A percentile compares a stretch with the other conserved stretches of the same genome.
These are phyloP conservation scores for Nothoprocta pentlandii DNA, from an alignment of 2,113 vertebrate genomes.

Conservation along the genomic window DNA sequence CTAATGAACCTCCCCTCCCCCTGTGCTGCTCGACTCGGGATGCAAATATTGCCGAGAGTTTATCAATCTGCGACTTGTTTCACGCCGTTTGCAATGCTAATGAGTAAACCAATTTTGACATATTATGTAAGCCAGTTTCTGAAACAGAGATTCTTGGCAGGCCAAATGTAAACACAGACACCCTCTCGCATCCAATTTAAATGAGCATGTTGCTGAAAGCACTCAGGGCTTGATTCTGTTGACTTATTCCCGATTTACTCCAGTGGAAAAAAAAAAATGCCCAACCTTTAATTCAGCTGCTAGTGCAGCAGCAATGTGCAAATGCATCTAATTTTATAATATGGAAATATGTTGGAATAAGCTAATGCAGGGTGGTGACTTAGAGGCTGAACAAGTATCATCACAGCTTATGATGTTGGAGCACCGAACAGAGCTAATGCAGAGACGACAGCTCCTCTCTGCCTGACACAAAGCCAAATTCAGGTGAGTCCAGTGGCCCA, in stretches of 20 bases:
- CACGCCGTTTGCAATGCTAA: constrained; percentile 74
- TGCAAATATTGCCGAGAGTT: constrained; percentile 63
- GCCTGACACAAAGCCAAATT: not conserved
- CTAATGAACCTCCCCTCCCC: constrained; percentile 68
- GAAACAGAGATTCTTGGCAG: constrained; percentile 75
- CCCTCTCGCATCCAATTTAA: constrained; percentile 70
- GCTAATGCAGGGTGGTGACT: constrained; percentile 43
- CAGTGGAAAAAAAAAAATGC: not conserved
- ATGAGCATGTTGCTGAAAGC: constrained; percentile 67
- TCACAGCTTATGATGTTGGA: accelerated
- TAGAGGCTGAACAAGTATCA: not conserved
- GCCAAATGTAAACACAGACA: constrained; percentile 75
- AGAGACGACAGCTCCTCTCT: not conserved
- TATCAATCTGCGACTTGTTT: constrained; percentile 66
- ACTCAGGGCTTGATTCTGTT: constrained; percentile 58
- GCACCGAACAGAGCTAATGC: not conserved
- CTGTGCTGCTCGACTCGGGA: constrained; percentile 34
- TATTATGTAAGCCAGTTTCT: constrained; percentile 74
- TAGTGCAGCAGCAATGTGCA: constrained; percentile 27
- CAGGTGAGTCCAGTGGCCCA: not conserved
- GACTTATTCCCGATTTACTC: constrained; percentile 64
- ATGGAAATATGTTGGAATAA: constrained; percentile 28
- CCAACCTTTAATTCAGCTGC: constrained; percentile 16
- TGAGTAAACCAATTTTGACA: constrained; percentile 73
- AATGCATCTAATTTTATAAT: constrained; percentile 35